Conservation (phyloP, 1,140 invertebrate species). For the Trissolcus basalis region DNA sequence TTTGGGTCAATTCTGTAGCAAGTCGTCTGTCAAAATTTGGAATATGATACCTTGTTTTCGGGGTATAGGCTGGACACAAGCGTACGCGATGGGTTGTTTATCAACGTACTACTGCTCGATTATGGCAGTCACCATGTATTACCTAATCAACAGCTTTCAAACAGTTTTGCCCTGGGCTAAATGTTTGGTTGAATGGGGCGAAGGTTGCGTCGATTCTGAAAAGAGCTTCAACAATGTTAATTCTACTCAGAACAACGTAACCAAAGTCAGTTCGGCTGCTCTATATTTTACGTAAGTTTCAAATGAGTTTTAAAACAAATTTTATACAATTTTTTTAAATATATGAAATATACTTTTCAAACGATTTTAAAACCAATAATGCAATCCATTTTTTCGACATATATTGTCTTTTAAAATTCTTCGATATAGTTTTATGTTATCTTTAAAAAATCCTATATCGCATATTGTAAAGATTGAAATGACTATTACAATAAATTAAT, state of each 20-base stretch:
- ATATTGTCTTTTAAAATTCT: too few relatives aligned
- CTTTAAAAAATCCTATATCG: too few relatives aligned
- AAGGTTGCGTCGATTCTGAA: constrained; percentile 67
- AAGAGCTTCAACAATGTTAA: constrained; percentile 33
- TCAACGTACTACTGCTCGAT: constrained; percentile 88
- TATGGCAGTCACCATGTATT: constrained; percentile 87
- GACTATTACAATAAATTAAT: too few relatives aligned
- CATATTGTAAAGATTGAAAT: too few relatives aligned
- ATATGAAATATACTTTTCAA: too few relatives aligned
- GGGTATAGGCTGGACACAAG: constrained; percentile 88
- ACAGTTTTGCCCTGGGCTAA: constrained; percentile 81
- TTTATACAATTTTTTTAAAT: too few relatives aligned
- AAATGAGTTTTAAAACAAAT: constrained; percentile 7
- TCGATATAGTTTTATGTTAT: too few relatives aligned
- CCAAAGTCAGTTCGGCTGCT: constrained; percentile 77
- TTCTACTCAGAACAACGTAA: constrained; percentile 55
- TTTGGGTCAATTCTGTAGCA: constrained; percentile 86
- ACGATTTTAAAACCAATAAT: too few relatives aligned
- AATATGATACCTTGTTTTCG: constrained; percentile 76
- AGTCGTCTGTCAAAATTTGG: constrained; percentile 82
- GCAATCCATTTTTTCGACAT: too few relatives aligned
- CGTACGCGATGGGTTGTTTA: constrained; percentile 83
- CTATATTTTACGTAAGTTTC: constrained; percentile 78
- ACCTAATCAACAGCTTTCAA: constrained; percentile 82
- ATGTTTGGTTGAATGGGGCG: constrained; percentile 82